These are phyloP conservation scores for Pangasianodon hypophthalmus DNA, from an alignment of 2,113 vertebrate genomes.

Conservation along the genomic window DNA sequence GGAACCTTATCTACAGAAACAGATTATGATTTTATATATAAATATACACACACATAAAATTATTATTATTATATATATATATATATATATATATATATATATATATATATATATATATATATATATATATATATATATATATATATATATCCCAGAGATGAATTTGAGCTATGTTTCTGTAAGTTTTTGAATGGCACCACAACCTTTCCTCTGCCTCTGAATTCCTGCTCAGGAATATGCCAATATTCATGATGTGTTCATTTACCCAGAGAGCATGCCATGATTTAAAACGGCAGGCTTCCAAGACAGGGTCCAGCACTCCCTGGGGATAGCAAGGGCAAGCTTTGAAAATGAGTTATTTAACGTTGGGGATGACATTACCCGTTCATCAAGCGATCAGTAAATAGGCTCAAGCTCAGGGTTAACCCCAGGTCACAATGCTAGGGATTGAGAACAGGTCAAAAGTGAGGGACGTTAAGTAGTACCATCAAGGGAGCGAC, in stretches of 20 bases:
- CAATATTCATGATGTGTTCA: conserved; percentile 41
- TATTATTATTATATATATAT: too few relatives aligned
- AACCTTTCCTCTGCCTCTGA: conserved; percentile 16
- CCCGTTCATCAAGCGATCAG: conserved; percentile 48
- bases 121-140: conserved; percentile 10
- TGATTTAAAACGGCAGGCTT: conserved; percentile 47
- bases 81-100: conserved; percentile 7
- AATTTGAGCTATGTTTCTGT: conserved; percentile 6
- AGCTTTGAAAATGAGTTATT: conserved; percentile 56
- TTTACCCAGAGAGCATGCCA: conserved; percentile 39
- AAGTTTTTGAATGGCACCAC: conserved; percentile 2
- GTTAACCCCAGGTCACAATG: conserved; percentile 49
- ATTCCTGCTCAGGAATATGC: conserved; percentile 18
- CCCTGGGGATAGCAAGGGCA: conserved; percentile 42
- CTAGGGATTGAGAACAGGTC: conserved; percentile 43
- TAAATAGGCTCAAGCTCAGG: conserved; percentile 38
- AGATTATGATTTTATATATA: not conserved
- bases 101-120: not conserved
- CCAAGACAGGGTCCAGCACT: conserved; percentile 41
- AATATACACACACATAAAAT: too few relatives aligned
- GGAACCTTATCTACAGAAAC: too few relatives aligned
- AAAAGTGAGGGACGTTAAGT: conserved; percentile 32
- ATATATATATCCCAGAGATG: conserved; percentile 10
- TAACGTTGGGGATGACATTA: conserved; percentile 55
- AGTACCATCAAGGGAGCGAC: conserved; percentile 5